Conservation (phyloP, 2,888 invertebrate species). For the Tenthredo livida region DNA sequence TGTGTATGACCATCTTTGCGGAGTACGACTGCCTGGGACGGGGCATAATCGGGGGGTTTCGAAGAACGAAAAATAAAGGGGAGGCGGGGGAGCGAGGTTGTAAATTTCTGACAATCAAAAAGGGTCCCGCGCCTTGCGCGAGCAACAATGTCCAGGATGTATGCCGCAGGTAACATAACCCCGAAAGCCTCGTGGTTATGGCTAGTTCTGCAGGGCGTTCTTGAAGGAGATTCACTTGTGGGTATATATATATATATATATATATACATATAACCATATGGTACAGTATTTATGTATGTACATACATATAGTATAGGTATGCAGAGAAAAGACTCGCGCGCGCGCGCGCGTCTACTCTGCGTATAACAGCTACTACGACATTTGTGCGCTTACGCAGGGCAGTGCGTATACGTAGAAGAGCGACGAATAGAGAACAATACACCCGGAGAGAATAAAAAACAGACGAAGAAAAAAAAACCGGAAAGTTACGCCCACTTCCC, state of each 20-base stretch:
- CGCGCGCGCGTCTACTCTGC: not conserved
- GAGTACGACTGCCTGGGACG: not conserved
- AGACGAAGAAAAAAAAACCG: slow-evolving; percentile 24
- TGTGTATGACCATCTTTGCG: not conserved
- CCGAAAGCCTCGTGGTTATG: slow-evolving; percentile 37
- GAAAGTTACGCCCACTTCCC: slow-evolving; percentile 53
- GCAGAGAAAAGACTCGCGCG: slow-evolving; percentile 5
- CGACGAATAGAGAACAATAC: slow-evolving; percentile 43
- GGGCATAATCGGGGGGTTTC: slow-evolving; percentile 17
- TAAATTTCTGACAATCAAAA: slow-evolving; percentile 53
- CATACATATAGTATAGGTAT: not conserved
- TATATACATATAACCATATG: slow-evolving; percentile 10
- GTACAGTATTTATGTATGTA: not conserved
- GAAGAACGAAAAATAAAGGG: slow-evolving; percentile 5
- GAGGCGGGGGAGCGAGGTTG: not conserved
- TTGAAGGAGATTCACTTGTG: slow-evolving; percentile 45
- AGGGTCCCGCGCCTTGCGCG: slow-evolving; percentile 41
- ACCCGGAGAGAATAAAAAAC: not conserved
- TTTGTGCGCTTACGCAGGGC: not conserved
- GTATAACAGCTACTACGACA: slow-evolving; percentile 28
- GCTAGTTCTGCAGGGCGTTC: slow-evolving; percentile 50
- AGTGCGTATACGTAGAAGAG: not conserved
- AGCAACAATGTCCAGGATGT: slow-evolving; percentile 53
- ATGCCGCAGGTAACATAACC: slow-evolving; percentile 52
- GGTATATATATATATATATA: slow-evolving; percentile 27